Percentiles rank a stretch among this genome's conserved stretches.
These are phyloP conservation scores for Trididemnum nubilum DNA, from an alignment of 23 tunicate genomes.

Conservation along the genomic window DNA sequence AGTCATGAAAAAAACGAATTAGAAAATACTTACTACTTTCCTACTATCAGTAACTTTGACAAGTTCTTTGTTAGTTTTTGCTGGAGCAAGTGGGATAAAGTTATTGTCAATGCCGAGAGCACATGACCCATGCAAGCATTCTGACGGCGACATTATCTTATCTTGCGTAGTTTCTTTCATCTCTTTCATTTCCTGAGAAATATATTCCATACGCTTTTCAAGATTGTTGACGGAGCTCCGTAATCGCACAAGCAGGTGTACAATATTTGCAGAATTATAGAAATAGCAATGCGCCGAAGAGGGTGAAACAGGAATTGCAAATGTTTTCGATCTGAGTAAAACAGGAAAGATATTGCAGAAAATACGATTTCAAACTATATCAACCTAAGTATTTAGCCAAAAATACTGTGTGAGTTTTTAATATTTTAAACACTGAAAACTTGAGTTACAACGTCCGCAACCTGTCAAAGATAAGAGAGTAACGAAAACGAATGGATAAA, in stretches of 20 bases:
- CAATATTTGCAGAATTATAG: not conserved
- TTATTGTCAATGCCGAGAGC: not conserved
- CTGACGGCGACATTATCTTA: not conserved
- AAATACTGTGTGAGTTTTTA: too few relatives aligned
- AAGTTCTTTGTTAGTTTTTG: not conserved
- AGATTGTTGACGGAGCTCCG: not conserved
- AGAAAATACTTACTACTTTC: not conserved
- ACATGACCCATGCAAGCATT: not conserved
- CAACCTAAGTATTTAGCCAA: not conserved
- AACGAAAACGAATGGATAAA: too few relatives aligned
- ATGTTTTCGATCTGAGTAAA: not conserved
- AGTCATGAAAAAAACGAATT: not conserved
- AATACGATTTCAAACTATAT: not conserved
- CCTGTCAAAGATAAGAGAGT: too few relatives aligned
- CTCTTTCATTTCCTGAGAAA: not conserved
- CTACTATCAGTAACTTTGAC: not conserved
- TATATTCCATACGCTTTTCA: not conserved
- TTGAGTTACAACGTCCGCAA: too few relatives aligned
- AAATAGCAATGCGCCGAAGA: conserved; percentile 4
- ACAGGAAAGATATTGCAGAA: not conserved
- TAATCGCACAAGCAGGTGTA: not conserved
- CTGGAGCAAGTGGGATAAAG: not conserved
- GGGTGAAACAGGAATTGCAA: not conserved
- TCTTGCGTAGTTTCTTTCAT: not conserved
- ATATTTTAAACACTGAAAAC: too few relatives aligned